Evolutionary conservation across 2,888 invertebrate species (phyloP).

Genomic region (Heliconius ismenius): DNA sequence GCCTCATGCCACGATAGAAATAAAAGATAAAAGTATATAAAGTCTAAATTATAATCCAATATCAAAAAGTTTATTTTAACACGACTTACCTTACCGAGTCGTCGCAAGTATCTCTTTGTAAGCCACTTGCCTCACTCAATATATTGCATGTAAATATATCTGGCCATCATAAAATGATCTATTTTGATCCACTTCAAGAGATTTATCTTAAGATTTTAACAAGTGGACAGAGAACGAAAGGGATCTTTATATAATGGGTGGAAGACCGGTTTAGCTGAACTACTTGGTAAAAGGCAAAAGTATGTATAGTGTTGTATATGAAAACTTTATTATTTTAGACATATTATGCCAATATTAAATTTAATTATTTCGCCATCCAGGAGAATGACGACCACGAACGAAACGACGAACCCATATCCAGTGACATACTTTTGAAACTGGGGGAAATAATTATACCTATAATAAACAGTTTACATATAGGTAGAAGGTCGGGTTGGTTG

Average conservation of each 20-base stretch:
- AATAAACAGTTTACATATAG: no score
- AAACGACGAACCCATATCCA: no score
- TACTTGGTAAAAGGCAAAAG: constrained; percentile 36
- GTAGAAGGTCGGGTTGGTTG: no score
- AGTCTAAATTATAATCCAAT: no score
- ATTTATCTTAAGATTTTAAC: constrained; percentile 30
- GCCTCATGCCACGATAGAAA: no score
- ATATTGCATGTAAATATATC: constrained; percentile 34
- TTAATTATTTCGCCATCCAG: no score
- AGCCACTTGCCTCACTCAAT: constrained; percentile 30
- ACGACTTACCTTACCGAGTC: constrained; percentile 58
- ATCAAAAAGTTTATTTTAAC: constrained; percentile 28
- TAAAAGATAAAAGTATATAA: no score
- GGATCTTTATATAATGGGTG: constrained; percentile 39
- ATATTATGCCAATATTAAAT: neutral
- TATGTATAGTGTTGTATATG: constrained; percentile 31
- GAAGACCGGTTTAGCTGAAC: constrained; percentile 43
- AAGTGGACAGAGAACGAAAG: constrained; percentile 20
- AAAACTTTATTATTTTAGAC: neutral
- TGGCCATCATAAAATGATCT: constrained; percentile 41
- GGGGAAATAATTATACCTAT: no score
- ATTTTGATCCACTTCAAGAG: constrained; percentile 37
- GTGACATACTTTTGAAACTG: no score
- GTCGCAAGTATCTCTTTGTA: constrained; percentile 19
- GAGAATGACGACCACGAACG: no score